Percentiles rank a stretch among this genome's conserved stretches.
Conservation (phyloP, 2,797 vertebrate species). For the Avahi laniger region DNA sequence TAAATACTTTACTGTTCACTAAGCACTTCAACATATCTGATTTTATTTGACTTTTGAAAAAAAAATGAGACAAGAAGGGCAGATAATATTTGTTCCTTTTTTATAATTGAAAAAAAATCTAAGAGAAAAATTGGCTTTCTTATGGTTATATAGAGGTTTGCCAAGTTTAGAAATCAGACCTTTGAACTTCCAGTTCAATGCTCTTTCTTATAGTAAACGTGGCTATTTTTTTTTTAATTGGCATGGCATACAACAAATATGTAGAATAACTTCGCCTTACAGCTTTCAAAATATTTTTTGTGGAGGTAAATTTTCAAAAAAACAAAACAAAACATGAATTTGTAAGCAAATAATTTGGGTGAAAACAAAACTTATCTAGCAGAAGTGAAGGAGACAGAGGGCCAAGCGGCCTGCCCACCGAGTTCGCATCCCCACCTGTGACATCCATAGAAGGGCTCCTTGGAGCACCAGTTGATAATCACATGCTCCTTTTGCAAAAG, state of each 20-base stretch:
- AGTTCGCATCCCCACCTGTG: background rate
- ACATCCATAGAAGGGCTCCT: rapidly evolving
- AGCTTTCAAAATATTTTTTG: background rate
- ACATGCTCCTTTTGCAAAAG: background rate
- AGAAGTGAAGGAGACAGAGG: background rate
- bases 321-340: background rate
- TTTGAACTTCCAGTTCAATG: background rate
- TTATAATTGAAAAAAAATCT: background rate
- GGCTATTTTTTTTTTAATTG: background rate
- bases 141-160: background rate
- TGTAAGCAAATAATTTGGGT: background rate
- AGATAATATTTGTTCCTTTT: background rate
- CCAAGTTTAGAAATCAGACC: background rate
- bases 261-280: background rate
- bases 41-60: slow-evolving; percentile 12
- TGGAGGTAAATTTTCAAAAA: background rate
- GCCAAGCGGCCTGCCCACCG: too few relatives aligned
- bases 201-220: background rate
- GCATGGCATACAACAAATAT: background rate
- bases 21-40: background rate
- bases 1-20: background rate
- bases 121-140: background rate
- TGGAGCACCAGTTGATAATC: background rate
- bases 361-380: background rate
- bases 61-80: background rate